Evolutionary conservation across 2,113 vertebrate genomes (phyloP).

Genomic region (human): GRCh38 chr11:46986001-46986500

Average conservation of each 20-base stretch:
- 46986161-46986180: neutral
- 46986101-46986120: conserved; percentile 22
- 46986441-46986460: no score
- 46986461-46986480: no score
- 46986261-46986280: neutral
- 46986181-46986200: conserved; percentile 7
- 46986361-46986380: neutral
- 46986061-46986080: neutral
- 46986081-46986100: neutral
- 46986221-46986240: neutral
- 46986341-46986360: conserved; percentile 19
- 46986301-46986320: conserved; percentile 20
- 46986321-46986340: neutral
- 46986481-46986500: no score
- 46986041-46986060: conserved; percentile 1
- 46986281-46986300: neutral
- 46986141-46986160: neutral
- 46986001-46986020: conserved; percentile 32
- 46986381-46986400: neutral
- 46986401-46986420: neutral
- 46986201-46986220: neutral
- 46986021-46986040: neutral
- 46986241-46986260: neutral
- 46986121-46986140: conserved; percentile 22
- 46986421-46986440: neutral